phyloP scores from a whole-genome alignment of 2,797 vertebrate species.

The Glyptemys insculpta region DNA sequence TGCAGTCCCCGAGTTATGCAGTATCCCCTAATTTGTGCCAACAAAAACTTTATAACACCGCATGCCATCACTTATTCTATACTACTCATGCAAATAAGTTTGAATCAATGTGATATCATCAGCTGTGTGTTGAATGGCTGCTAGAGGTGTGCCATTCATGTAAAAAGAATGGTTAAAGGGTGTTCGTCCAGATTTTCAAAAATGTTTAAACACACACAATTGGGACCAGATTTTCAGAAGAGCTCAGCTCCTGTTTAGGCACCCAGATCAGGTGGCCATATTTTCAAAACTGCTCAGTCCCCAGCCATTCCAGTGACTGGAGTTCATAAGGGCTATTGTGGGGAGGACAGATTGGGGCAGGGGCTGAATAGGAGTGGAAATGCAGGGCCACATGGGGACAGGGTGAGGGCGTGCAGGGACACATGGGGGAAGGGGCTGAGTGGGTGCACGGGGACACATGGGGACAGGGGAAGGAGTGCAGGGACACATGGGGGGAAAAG shows the following conservation, averaged over 20 bases:
- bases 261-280: fast-evolving
- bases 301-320: neutral
- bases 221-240: fast-evolving
- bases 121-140: neutral
- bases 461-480: too few species aligned
- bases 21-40: neutral
- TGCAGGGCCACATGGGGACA: too few species aligned
- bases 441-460: too few species aligned
- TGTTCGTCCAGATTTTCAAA: too few species aligned
- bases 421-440: too few species aligned
- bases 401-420: too few species aligned
- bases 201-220: neutral
- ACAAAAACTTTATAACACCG: neutral
- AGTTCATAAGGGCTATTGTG: too few species aligned
- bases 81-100: neutral
- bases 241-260: neutral
- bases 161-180: neutral
- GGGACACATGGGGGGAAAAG: too few species aligned
- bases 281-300: neutral
- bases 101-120: neutral
- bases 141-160: neutral
- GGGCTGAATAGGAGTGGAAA: too few species aligned
- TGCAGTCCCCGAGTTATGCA: neutral
- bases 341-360: too few species aligned
- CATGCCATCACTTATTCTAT: neutral